Base-by-base conservation (phyloP, 35 echinoderm and acorn worm genomes). In the Ptychodera flava region DNA sequence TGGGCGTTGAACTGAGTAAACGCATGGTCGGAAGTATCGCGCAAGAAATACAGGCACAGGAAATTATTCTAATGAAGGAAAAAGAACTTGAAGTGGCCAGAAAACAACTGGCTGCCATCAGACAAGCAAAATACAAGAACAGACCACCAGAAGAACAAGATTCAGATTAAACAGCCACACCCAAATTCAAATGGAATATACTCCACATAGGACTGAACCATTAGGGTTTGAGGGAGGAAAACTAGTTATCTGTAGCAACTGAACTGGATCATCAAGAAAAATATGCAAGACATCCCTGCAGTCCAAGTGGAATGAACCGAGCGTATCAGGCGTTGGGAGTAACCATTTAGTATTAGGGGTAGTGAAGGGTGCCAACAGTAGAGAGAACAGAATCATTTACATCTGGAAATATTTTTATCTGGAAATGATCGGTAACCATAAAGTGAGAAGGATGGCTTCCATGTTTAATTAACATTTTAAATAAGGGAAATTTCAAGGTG, bases 21-120 rank as follows among this genome's bases (percentile, higher is more conserved):
- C 88, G 83, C 33, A 93, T 97, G 89, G 95, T 97, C 0, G 91
- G 90, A 31, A 97, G 93, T 86, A 97, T 97, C 82, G 92, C 92
- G 36, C 90, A 93, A 30, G 95, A 97, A 87, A 97, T 97, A 30
- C 92, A 97, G 80, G 95, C 95, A 10, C 92, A 94, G 85, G 95
- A 93, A 85, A 90, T 90, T 31, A 97, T 97, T 88, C 85, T 97
- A 79, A 97, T 91, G 87, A 97, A 97, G 77, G 95, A 97, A 80
- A 93, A 88, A 36, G 95, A 97, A 81, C 81, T 97, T 0, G 89
- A 97, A 84, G 89, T 89, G 33, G 95, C 95, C 0, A 78, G 95
- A 31, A 81, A 75, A 87, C 85, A 97, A 89, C 86, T 97, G 28
- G 95, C 91, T 75, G 83, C 64, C 1, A 94, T 97, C 82, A 83